Percentiles rank a stretch among this genome's conserved stretches.
Evolutionary conservation across 2,888 invertebrate species (phyloP).

Genomic region (Anaspis maculata): DNA sequence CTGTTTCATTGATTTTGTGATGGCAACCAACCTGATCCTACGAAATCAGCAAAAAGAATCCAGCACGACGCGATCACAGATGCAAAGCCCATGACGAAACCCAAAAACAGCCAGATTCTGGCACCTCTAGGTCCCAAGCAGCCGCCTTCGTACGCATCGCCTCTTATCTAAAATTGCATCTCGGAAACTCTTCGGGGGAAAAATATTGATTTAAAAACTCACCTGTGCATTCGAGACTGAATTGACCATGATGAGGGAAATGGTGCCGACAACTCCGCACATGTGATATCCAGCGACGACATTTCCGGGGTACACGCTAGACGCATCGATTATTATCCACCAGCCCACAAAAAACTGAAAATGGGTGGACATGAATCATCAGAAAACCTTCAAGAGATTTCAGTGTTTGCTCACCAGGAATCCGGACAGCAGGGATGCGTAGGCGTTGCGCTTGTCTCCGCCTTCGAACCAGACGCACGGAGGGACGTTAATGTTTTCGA

Average conservation of each 20-base stretch:
- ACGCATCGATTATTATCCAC: slow-evolving; percentile 97
- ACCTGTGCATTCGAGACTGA: slow-evolving; percentile 91
- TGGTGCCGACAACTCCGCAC: slow-evolving; percentile 88
- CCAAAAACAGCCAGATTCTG: slow-evolving; percentile 89
- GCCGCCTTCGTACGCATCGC: slow-evolving; percentile 75
- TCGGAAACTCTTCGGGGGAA: not conserved
- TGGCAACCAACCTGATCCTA: slow-evolving; percentile 60
- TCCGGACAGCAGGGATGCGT: slow-evolving; percentile 80
- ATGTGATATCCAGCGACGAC: slow-evolving; percentile 74
- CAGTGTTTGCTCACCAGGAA: slow-evolving; percentile 64
- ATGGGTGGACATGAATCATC: slow-evolving; percentile 17
- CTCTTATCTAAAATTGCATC: slow-evolving; percentile 50
- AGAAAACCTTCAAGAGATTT: too few relatives aligned
- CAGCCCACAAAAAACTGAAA: slow-evolving; percentile 89
- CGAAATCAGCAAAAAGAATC: slow-evolving; percentile 88
- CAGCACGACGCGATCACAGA: slow-evolving; percentile 92
- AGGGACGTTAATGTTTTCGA: slow-evolving; percentile 68
- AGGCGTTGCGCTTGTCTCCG: slow-evolving; percentile 77
- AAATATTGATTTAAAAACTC: slow-evolving; percentile 4
- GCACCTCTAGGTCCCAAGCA: slow-evolving; percentile 83
- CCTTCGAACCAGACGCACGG: slow-evolving; percentile 79
- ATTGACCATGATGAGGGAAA: slow-evolving; percentile 96
- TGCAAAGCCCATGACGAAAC: slow-evolving; percentile 94
- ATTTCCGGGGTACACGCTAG: slow-evolving; percentile 65
- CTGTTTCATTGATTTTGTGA: too few relatives aligned